Evolutionary conservation across 2,797 vertebrate species (phyloP).

Genomic region (Gadopsis marmoratus): DNA sequence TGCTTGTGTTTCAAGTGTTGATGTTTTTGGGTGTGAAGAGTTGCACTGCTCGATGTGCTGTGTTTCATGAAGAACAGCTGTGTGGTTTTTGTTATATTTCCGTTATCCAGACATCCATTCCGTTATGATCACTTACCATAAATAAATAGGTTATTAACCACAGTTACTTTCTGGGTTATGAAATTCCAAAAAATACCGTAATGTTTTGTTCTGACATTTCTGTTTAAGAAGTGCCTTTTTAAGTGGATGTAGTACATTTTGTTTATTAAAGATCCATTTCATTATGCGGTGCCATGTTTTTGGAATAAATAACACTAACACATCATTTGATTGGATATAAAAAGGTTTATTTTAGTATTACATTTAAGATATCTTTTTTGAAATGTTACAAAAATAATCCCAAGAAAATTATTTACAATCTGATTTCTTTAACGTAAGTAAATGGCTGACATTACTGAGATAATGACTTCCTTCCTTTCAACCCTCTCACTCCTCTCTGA

Average conservation of each 20-base stretch:
- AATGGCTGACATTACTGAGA: slow-evolving; percentile 59
- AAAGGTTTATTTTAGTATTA: slow-evolving; percentile 72
- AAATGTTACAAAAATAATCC: slow-evolving; percentile 77
- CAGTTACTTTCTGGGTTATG: background rate
- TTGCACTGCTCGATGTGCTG: background rate
- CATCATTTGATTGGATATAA: slow-evolving; percentile 56
- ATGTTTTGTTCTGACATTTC: background rate
- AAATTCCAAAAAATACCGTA: background rate
- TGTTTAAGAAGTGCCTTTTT: slow-evolving; percentile 59
- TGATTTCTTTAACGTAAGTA: slow-evolving; percentile 66
- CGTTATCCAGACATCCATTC: background rate
- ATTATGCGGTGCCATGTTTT: slow-evolving; percentile 10
- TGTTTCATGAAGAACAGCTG: background rate
- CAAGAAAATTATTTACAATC: slow-evolving; percentile 71
- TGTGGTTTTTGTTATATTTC: slow-evolving; percentile 9
- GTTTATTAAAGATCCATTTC: slow-evolving; percentile 61
- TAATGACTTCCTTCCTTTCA: slow-evolving; percentile 41
- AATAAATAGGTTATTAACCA: background rate
- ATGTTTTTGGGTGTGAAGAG: background rate
- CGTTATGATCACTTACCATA: background rate
- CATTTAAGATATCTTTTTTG: slow-evolving; percentile 62
- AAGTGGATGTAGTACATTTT: slow-evolving; percentile 20
- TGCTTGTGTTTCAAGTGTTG: background rate
- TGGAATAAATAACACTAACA: slow-evolving; percentile 16
- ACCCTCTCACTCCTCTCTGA: slow-evolving; percentile 2